Evolutionary conservation across 2,113 vertebrate species (phyloP), one percentile per base, ranked within the genome.

Genomic region (Ictalurus furcatus): DNA sequence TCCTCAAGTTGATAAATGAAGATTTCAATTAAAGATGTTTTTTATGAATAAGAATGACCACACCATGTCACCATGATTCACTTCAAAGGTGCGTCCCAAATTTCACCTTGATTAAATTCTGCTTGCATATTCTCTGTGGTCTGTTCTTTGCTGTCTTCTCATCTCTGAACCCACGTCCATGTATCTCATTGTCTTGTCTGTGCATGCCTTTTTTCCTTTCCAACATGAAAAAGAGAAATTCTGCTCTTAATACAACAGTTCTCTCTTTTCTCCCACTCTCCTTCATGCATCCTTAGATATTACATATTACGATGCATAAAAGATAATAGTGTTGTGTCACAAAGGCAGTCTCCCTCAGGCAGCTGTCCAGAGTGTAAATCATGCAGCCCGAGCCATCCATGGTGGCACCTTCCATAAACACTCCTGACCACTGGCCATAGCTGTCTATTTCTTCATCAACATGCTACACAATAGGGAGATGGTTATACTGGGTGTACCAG

Each of bases 291-390:
- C 59, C 81, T 63, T 84, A 63, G 87, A 88, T 85, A 65, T 85
- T 63, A 19, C 80, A 81, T 74, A 84, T 91, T 93, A 94, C 95
- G 95, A 95, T 93, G 90, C 88, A 92, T 84, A 92, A 90, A 88
- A 90, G 69, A 87, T 85, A 90, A 88, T 86, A 87, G n/a, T 54
- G 54, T 91, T 86, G 54, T 88, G n/a, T 83, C 91, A 91, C 90
- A n/a, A 92, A 92, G 92, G 52, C 88, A 92, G 91, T 93, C 91
- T 92, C 91, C 90, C 89, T 81, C 89, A 92, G 91, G 94, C 88
- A 88, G 90, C 90, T 81, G 90, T 93, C 82, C 84, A 87, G 89
- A 92, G 93, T 91, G 94, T 96, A 95, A 96, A 96, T 96, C 95
- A 96, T 82, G 16, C 61, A 88, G 88, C 87, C 91, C 92, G 93